Conservation (phyloP, 2,113 vertebrate species). For the Uropsilus gracilis region DNA sequence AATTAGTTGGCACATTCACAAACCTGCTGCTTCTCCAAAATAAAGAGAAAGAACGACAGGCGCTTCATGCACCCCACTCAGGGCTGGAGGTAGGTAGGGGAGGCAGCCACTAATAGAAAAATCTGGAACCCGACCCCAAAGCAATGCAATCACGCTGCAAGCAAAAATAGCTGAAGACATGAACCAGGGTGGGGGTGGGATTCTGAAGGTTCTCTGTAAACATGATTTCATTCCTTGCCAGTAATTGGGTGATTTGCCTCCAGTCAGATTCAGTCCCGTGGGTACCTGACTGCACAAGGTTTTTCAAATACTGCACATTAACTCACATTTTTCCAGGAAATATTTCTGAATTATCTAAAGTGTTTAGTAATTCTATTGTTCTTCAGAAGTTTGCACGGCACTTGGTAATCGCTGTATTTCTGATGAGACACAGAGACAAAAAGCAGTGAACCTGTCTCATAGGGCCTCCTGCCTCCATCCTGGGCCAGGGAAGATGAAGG, state of each 20-base stretch:
- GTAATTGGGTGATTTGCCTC: conserved; percentile 38
- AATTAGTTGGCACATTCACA: background rate
- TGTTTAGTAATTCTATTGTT: conserved; percentile 25
- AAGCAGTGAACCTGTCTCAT: background rate
- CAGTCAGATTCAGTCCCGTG: background rate
- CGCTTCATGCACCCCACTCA: background rate
- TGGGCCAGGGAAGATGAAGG: conserved; percentile 51
- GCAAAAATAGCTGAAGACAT: background rate
- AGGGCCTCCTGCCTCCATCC: background rate
- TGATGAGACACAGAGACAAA: background rate
- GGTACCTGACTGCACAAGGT: background rate
- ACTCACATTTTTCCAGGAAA: conserved; percentile 14
- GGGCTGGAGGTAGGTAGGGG: background rate
- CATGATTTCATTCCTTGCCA: background rate
- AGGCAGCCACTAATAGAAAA: background rate
- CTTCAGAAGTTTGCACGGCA: background rate
- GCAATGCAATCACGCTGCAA: background rate
- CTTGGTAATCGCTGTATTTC: background rate
- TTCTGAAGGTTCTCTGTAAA: conserved; percentile 15
- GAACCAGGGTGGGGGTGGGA: conserved; percentile 23
- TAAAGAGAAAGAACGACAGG: conserved; percentile 43
- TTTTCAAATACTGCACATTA: conserved; percentile 43
- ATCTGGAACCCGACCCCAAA: background rate
- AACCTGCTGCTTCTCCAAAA: conserved; percentile 24
- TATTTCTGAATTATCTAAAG: conserved; percentile 51